Evolutionary conservation across 2,797 vertebrate genomes (phyloP).

Genomic region (Anableps anableps): DNA sequence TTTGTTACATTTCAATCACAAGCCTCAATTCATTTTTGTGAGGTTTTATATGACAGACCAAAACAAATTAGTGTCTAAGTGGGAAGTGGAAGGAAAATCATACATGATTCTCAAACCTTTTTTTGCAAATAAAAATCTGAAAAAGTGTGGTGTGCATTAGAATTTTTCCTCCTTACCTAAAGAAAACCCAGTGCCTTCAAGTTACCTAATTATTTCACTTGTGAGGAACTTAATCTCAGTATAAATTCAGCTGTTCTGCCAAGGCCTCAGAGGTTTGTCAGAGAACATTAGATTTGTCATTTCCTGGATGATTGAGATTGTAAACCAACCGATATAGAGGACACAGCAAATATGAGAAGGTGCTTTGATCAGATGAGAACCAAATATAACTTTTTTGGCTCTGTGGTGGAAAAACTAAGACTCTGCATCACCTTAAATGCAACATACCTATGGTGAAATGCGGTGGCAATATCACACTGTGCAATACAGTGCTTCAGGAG

Average conservation of each 20-base stretch:
- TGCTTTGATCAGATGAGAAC: too few species aligned
- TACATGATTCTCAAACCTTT: background rate
- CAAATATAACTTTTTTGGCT: too few species aligned
- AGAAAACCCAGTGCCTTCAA: background rate
- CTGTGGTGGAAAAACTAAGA: too few species aligned
- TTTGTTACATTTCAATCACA: background rate
- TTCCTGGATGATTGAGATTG: background rate
- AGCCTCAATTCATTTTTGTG: background rate
- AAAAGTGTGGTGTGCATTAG: background rate
- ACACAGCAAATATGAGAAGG: too few species aligned
- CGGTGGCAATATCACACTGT: too few species aligned
- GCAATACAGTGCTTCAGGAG: too few species aligned
- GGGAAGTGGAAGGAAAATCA: background rate
- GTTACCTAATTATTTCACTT: background rate
- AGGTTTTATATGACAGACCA: background rate
- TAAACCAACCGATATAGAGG: background rate
- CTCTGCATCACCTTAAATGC: too few species aligned
- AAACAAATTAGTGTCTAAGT: background rate
- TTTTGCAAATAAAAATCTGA: background rate
- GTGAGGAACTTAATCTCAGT: background rate
- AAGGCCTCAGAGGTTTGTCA: background rate
- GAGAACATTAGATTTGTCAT: too few species aligned
- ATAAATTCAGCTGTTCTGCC: background rate
- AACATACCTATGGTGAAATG: too few species aligned
- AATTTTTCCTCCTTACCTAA: background rate